These are phyloP conservation scores for Agriopis aurantiaria DNA, from an alignment of 2,888 invertebrate genomes.

Conservation along the genomic window DNA sequence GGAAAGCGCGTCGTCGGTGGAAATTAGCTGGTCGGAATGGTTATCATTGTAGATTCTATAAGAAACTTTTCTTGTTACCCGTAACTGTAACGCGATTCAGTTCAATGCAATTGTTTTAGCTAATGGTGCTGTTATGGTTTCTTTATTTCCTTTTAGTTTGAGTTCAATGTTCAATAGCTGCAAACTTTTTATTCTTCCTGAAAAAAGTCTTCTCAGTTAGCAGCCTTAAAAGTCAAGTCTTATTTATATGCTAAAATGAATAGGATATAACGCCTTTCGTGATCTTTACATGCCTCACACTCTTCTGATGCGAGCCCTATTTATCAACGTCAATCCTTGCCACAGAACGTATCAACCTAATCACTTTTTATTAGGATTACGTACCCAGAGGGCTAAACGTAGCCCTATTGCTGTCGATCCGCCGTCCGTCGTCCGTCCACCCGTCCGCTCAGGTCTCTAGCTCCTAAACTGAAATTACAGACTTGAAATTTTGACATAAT, in stretches of 20 bases:
- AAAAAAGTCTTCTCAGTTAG: background rate
- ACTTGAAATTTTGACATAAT: too few relatives aligned
- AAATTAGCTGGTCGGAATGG: conserved; percentile 61
- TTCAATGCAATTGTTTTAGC: conserved; percentile 38
- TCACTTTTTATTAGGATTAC: too few relatives aligned
- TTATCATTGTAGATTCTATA: conserved; percentile 56
- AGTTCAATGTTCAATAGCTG: conserved; percentile 2
- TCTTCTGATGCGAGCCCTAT: conserved; percentile 39
- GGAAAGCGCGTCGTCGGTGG: conserved; percentile 52
- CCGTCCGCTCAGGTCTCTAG: too few relatives aligned
- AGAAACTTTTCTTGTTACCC: conserved; percentile 56
- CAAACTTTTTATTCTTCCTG: background rate
- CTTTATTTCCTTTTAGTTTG: conserved; percentile 7
- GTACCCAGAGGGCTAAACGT: too few relatives aligned
- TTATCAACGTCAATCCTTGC: conserved; percentile 66
- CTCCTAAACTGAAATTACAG: too few relatives aligned
- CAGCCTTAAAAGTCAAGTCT: background rate
- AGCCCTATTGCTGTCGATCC: too few relatives aligned
- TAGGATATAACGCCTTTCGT: conserved; percentile 1
- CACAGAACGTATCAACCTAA: too few relatives aligned
- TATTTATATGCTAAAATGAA: conserved; percentile 1
- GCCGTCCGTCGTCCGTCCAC: too few relatives aligned
- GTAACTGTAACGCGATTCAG: conserved; percentile 44
- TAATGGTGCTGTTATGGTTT: conserved; percentile 31
- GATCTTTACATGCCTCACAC: conserved; percentile 25